phyloP scores from a whole-genome alignment of 2,797 vertebrate species.

The Enteromius afrohamiltoni region DNA sequence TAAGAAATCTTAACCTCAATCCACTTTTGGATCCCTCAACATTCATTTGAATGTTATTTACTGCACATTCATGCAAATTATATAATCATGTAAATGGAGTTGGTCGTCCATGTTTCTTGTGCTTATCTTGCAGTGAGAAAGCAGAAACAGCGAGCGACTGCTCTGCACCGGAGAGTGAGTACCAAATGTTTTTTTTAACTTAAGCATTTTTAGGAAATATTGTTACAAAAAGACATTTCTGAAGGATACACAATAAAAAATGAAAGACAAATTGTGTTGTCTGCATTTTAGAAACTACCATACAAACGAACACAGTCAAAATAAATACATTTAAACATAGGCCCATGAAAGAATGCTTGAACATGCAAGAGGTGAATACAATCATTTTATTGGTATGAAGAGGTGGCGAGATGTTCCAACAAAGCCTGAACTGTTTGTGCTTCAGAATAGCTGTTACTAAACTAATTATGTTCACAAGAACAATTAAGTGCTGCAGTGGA shows the following conservation, averaged over 20 bases:
- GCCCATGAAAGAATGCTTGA: neutral
- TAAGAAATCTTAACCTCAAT: slow-evolving; percentile 65
- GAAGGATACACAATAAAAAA: neutral
- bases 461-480: slow-evolving; percentile 28
- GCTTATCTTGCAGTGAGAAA: slow-evolving; percentile 85
- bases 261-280: neutral
- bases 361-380: neutral
- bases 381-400: neutral
- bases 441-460: slow-evolving; percentile 14
- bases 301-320: neutral
- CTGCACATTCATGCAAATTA: neutral
- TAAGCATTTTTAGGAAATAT: neutral
- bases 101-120: neutral
- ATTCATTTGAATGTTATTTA: neutral
- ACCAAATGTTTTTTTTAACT: neutral
- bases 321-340: neutral
- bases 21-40: neutral
- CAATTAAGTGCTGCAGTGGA: slow-evolving; percentile 11
- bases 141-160: slow-evolving; percentile 90
- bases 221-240: neutral
- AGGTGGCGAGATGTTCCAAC: neutral
- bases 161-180: slow-evolving; percentile 85
- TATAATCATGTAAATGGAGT: neutral
- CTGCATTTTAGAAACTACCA: neutral
- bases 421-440: slow-evolving; percentile 5